Evolutionary conservation across 2,113 vertebrate genomes (phyloP), one percentile per base, ranked within the genome.

Genomic region (Zosterops japonicus): DNA sequence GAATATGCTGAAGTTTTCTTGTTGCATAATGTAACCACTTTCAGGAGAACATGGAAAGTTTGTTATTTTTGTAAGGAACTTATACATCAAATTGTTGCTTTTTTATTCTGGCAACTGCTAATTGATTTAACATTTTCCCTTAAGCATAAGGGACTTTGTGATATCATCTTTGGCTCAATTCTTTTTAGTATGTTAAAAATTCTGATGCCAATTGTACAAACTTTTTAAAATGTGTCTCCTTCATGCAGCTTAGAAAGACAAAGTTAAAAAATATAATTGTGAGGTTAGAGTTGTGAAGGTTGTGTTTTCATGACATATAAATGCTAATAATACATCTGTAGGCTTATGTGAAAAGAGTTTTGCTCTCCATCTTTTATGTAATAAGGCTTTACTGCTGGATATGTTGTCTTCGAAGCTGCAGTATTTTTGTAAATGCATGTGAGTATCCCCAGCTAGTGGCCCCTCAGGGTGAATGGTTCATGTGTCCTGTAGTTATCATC

Each of bases 101-200:
- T 87, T 93, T 92, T 95, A 91, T 93, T 95, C 84, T 87, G 83
- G 84, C 57, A 93, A 91, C 68, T 91, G 81, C 91, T 97, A 96
- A 96, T 95, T 97, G 94, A 97, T 96, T 94, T 97, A 96, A 95
- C 96, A 94, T 96, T 96, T 97, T 95, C 70, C 46, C 59, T 87
- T 84, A 91, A 91, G 77, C 94, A 94, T 96, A 97, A 95, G 94
- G 93, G 83, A 94, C 25, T 94, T 94, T 20, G 44, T 95, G 94
- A 95, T 96, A 95, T 93, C 91, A 94, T 95, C 69, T 89, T 95
- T 96, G 95, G 96, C 96, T 96, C 83, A 69, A 19, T 56, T 93
- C 42, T 94, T 94, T 69, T 61, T 94, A 89, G 74, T 69, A 72
- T 91, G 61, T 95, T 97, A 82, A 75, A 92, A 91, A 89, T 76